Percentiles rank a stretch among this genome's conserved stretches.
phyloP scores from a whole-genome alignment of 1,140 invertebrate species.

The Plectus sambesii region DNA sequence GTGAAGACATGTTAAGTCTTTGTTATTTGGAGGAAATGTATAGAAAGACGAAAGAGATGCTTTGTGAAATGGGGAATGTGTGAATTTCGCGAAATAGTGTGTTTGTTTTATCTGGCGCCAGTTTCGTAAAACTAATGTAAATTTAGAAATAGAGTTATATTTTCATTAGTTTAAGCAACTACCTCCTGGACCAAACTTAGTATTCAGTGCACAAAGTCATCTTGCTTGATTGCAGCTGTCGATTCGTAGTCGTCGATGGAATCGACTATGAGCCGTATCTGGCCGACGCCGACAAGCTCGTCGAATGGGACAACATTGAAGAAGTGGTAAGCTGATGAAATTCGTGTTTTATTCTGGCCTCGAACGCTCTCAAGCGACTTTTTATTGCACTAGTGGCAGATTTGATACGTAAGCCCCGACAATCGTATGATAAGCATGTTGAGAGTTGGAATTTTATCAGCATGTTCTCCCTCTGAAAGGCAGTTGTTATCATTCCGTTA shows the following conservation, averaged over 20 bases:
- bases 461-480: no score
- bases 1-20: conserved; percentile 9
- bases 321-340: conserved; percentile 63
- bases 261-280: conserved; percentile 65
- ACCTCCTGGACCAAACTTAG: not conserved
- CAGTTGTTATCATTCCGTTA: no score
- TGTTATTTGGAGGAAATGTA: conserved; percentile 19
- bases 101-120: not conserved
- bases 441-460: no score
- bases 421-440: no score
- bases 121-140: no score
- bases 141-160: not conserved
- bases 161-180: not conserved
- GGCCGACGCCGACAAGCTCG: conserved; percentile 69
- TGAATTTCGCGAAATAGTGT: not conserved
- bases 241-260: conserved; percentile 73
- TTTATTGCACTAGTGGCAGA: no score
- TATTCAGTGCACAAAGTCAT: not conserved
- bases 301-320: conserved; percentile 80
- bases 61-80: not conserved
- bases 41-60: not conserved
- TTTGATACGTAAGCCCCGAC: no score
- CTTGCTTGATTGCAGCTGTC: conserved; percentile 61
- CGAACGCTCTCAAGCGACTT: not conserved
- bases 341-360: not conserved